Evolutionary conservation across 2,888 invertebrate genomes (phyloP), one percentile per base, ranked within the genome.

Genomic region (Mesoligia furuncula): DNA sequence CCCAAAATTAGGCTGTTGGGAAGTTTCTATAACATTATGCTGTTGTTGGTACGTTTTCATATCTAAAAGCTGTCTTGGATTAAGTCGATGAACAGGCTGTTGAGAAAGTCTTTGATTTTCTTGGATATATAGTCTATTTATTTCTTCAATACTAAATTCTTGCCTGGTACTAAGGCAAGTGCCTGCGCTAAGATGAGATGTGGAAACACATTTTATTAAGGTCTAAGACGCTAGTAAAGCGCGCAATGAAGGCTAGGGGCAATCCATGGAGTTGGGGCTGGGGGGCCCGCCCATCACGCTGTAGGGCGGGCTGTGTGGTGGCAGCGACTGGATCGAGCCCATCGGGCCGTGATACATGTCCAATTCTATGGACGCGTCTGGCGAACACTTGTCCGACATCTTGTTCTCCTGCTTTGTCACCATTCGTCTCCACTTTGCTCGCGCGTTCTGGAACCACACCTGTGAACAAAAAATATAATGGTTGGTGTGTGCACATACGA

Each of bases 371-470:
- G 97, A 97, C 0, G 97, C 97, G 88, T 97, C 97, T 87, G 97
- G 97, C 31, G 98, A 97, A 91, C 98, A 98, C 91, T 98, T 98
- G 91, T 98, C 98, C 86, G 97, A 97, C 95, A 97, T 95, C 91
- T 98, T 98, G 93, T 98, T 98, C 92, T 98, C 98, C 92, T 98
- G 98, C 92, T 98, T 98, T 89, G 98, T 97, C 95, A 98, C 98
- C 97, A 98, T 98, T 87, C 99, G 98, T 90, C 99, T 98, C 98
- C 98, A 99, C 97, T 99, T 99, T 87, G 99, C 99, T 61, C 99
- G 97, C 48, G 99, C 99, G 94, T 99, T 99, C 96, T 99, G 99
- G 96, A 99, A 99, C 99, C 99, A 99, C 77, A 99, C 99, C 99
- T 99, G 97, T 62, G 97, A 97, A 95, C 95, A 97, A 95, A 93